Percentiles rank a stretch among this genome's conserved stretches.
phyloP scores from a whole-genome alignment of 2,113 vertebrate species.

The Rhabdornis inornatus region DNA sequence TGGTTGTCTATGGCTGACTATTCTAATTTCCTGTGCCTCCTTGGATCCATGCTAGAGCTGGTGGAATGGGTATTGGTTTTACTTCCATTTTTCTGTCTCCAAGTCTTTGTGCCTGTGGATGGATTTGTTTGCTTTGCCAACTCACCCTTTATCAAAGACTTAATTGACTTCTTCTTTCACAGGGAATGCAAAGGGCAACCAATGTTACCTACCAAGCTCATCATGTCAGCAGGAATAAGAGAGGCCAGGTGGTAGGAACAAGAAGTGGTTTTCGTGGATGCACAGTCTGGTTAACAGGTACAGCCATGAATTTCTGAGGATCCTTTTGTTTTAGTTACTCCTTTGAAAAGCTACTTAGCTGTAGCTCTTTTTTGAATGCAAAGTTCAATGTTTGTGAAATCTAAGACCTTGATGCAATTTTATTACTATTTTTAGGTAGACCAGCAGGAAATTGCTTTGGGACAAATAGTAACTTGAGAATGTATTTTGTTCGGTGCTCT shows the following conservation, averaged over 20 bases:
- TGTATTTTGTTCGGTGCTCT: not conserved
- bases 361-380: not conserved
- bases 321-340: not conserved
- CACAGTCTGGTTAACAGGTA: slow-evolving; percentile 97
- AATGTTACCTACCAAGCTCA: slow-evolving; percentile 99
- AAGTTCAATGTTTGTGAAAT: not conserved
- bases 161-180: not conserved
- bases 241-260: slow-evolving; percentile 95
- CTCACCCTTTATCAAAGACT: not conserved
- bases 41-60: not conserved
- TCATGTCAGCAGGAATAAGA: slow-evolving; percentile 96
- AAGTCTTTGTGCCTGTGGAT: not conserved
- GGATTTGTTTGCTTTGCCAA: not conserved
- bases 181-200: slow-evolving; percentile 97
- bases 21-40: not conserved
- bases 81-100: not conserved
- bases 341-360: not conserved
- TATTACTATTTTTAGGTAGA: not conserved
- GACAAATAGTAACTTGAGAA: not conserved
- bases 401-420: not conserved
- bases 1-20: not conserved
- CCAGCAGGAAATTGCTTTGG: not conserved
- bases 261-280: slow-evolving; percentile 96
- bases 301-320: not conserved
- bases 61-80: not conserved